Evolutionary conservation across 2,888 invertebrate species (phyloP), one percentile per base, ranked within the genome.

Genomic region (Villa cingulata): DNA sequence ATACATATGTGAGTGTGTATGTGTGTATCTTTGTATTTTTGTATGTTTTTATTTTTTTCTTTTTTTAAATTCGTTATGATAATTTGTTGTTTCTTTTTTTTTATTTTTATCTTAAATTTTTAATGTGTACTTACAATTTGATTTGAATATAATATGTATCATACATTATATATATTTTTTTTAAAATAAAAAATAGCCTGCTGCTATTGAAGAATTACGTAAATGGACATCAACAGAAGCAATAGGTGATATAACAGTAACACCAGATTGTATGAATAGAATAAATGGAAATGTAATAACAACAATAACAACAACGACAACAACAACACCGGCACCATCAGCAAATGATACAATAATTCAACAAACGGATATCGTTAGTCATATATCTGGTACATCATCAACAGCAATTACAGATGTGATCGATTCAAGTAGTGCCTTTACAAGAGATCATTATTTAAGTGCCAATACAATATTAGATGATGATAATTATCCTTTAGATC

Each of bases 241-340:
- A 27, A 67, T 88, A 46, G 88, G 88, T 54, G 87, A 88, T 63
- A 76, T 86, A 52, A 87, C 87, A 23, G 84, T 83, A 45, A 75
- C 81, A 32, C 82, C 86, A 45, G 86, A 86, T 64, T 81, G 86
- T 55, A 77, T 82, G 54, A 81, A 81, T 62, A 77, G 84, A 48
- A 66, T 70, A 53, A 65, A 63, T 42, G 63, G 59, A 45, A 65
- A 64, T 56, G 84, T 86, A 60, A 72, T 74, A 32, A 32, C 6
- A 12, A 12, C 12, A 32, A 27, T 1, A 2, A 10, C 6, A 9
- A 27, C 27, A n/a, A n/a, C n/a, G n/a, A n/a, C n/a, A n/a, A n/a
- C n/a, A n/a, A n/a, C n/a, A n/a, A n/a, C n/a, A n/a, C n/a, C n/a
- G n/a, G n/a, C n/a, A n/a, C n/a, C n/a, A n/a, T n/a, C n/a, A n/a